Evolutionary conservation across 2,113 vertebrate species (phyloP), one percentile per base, ranked within the genome.

Genomic region (Gallinago paraguaiae): DNA sequence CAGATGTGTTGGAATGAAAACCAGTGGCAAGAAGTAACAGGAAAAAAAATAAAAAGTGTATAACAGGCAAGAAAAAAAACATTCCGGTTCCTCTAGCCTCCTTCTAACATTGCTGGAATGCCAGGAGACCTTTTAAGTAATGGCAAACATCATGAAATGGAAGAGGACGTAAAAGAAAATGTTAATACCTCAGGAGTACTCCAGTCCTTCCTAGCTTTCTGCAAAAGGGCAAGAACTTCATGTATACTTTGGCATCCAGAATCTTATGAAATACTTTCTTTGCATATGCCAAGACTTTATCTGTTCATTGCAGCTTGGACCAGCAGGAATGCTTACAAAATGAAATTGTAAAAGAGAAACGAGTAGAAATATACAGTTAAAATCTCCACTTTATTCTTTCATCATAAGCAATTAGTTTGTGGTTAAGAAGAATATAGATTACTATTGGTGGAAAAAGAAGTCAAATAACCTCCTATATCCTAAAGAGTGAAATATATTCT

Each of bases 241-340:
- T 90, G 60, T 93, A 37, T 93, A 94, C 67, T 91, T 96, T 91
- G 92, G 90, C 91, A 92, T 90, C 77, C 27, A 75, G 72, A 86
- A 25, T 53, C 63, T 71, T 88, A 92, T 64, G 28, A 74, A 93
- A 74, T 72, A 46, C 92, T 91, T 90, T 95, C 94, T 93, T 93
- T 90, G 65, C 70, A 48, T 81, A 54, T 39, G 87, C 81, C 57
- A 82, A 39, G 80, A 67, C 86, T 74, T 92, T 87, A 69, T 86
- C 10, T 24, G 68, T 91, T 91, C 41, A 53, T 93, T 79, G 89
- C 68, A 78, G 74, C 69, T 68, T 76, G 53, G 59, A 64, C n/a
- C 71, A 88, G 50, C 31, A 91, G 71, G 89, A 93, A 82, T 67
- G 71, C 60, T 94, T 61, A 39, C 54, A 71, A 74, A 70, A 7